These are phyloP conservation scores for Xestia c-nigrum DNA, from an alignment of 2,888 invertebrate genomes.

Conservation along the genomic window DNA sequence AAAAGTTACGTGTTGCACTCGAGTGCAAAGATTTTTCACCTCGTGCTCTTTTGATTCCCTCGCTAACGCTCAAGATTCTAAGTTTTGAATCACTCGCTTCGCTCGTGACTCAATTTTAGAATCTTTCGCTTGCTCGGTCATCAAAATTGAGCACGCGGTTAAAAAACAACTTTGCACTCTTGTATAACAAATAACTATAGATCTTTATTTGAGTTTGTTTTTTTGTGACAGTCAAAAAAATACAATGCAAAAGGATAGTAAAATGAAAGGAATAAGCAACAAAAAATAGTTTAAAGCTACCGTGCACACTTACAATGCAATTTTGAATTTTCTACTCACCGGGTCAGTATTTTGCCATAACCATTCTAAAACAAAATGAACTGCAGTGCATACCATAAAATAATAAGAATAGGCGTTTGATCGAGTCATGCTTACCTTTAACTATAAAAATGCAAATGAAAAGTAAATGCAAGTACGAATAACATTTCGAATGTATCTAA, in stretches of 20 bases:
- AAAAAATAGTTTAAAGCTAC: background rate
- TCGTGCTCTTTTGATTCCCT: too few species aligned
- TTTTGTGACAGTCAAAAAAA: background rate
- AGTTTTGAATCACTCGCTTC: too few species aligned
- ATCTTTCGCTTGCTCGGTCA: too few species aligned
- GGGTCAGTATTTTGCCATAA: constrained; percentile 66
- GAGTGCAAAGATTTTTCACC: too few species aligned
- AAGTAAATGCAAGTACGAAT: constrained; percentile 16
- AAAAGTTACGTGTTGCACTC: too few species aligned
- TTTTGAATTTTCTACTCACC: constrained; percentile 75
- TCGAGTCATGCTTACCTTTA: constrained; percentile 80
- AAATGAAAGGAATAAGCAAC: background rate
- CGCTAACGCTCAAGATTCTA: too few species aligned
- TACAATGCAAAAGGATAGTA: too few species aligned
- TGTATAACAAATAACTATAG: too few species aligned
- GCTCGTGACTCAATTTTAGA: too few species aligned
- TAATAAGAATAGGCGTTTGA: constrained; percentile 72
- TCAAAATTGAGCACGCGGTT: too few species aligned
- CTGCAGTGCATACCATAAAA: constrained; percentile 69
- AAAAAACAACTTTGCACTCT: too few species aligned
- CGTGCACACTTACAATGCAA: constrained; percentile 44
- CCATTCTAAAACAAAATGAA: constrained; percentile 76
- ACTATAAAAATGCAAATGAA: constrained; percentile 51
- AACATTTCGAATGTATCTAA: constrained; percentile 7
- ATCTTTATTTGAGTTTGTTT: background rate